Evolutionary conservation across 2,888 invertebrate species (phyloP).

Genomic region (Crepidodera aurea): DNA sequence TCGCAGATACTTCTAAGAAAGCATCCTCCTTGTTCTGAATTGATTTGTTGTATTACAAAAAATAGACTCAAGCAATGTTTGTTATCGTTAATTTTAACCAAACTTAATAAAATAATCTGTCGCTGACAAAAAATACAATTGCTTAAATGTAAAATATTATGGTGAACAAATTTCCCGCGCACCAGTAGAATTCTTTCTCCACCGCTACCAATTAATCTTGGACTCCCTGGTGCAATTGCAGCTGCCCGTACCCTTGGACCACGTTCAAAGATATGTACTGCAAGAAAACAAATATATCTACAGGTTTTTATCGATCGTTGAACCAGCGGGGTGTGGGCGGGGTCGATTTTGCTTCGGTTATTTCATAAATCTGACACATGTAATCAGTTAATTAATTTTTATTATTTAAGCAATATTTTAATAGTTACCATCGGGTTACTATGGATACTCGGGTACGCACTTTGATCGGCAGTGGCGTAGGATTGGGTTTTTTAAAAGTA

Average conservation of each 20-base stretch:
- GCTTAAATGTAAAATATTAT: too few species aligned
- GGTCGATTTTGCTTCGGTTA: slow-evolving; percentile 31
- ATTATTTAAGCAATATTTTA: slow-evolving; percentile 31
- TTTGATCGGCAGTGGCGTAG: not conserved
- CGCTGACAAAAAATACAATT: too few species aligned
- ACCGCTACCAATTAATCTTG: not conserved
- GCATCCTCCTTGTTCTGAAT: too few species aligned
- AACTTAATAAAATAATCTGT: too few species aligned
- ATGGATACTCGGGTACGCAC: not conserved
- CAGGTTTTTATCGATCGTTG: slow-evolving; percentile 45
- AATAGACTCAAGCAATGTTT: too few species aligned
- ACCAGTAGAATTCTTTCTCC: not conserved
- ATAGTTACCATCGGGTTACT: not conserved
- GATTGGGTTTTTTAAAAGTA: too few species aligned
- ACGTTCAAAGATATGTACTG: slow-evolving; percentile 17
- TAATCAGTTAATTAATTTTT: slow-evolving; percentile 42
- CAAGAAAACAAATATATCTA: slow-evolving; percentile 43
- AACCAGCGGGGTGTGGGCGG: slow-evolving; percentile 35
- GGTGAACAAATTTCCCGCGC: not conserved
- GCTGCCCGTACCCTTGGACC: slow-evolving; percentile 3
- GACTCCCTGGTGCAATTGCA: slow-evolving; percentile 16
- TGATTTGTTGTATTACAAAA: too few species aligned
- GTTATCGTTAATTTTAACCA: too few species aligned
- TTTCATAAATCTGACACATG: slow-evolving; percentile 40
- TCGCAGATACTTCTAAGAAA: too few species aligned